These are phyloP conservation scores for Vimba vimba DNA, from an alignment of 2,113 vertebrate species.

Conservation along the genomic window DNA sequence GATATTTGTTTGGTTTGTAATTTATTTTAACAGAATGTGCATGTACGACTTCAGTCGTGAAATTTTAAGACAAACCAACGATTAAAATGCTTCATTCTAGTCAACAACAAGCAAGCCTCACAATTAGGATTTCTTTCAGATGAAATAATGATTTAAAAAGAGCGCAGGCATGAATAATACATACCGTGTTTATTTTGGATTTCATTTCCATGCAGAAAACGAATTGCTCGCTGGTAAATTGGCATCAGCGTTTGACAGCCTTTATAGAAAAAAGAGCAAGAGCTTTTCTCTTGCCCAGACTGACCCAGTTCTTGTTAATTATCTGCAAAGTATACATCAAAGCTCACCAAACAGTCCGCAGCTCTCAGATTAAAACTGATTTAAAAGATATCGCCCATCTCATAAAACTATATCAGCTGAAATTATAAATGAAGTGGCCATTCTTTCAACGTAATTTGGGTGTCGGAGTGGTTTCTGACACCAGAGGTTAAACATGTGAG, in stretches of 20 bases:
- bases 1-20: neutral
- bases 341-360: conserved; percentile 61
- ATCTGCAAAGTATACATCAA: conserved; percentile 77
- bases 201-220: conserved; percentile 55
- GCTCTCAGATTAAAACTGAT: conserved; percentile 55
- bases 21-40: neutral
- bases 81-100: conserved; percentile 27
- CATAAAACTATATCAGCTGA: conserved; percentile 58
- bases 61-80: conserved; percentile 20
- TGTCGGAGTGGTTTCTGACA: conserved; percentile 66
- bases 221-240: conserved; percentile 65
- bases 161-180: conserved; percentile 55
- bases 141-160: conserved; percentile 52
- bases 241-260: conserved; percentile 64
- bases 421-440: conserved; percentile 70
- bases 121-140: conserved; percentile 44
- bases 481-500: conserved; percentile 38
- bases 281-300: conserved; percentile 70
- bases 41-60: neutral
- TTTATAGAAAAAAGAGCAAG: conserved; percentile 60
- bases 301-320: conserved; percentile 79
- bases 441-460: conserved; percentile 74
- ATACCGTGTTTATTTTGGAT: conserved; percentile 60
- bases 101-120: conserved; percentile 42
- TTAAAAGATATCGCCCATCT: conserved; percentile 49